phyloP scores from a whole-genome alignment of 1,140 invertebrate genomes.

The Diprion similis region DNA sequence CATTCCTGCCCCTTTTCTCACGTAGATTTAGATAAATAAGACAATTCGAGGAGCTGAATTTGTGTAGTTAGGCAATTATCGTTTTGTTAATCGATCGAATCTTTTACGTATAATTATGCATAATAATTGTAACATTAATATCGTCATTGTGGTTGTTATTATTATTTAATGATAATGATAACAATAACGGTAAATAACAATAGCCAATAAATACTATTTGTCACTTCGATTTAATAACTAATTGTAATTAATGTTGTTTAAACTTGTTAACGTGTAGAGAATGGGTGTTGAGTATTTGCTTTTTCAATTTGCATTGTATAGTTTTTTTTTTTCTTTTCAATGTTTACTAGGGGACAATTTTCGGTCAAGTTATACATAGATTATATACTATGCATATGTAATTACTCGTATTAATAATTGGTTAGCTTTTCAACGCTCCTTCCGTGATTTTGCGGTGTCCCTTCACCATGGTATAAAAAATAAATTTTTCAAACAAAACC shows the following conservation, averaged over 20 bases:
- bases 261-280: background rate
- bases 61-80: background rate
- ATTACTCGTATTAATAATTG: background rate
- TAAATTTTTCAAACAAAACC: background rate
- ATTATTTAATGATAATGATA: background rate
- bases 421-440: background rate
- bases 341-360: no score
- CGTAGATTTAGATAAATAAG: background rate
- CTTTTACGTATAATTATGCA: background rate
- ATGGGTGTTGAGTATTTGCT: constrained; percentile 1
- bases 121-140: background rate
- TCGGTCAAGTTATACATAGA: no score
- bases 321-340: no score
- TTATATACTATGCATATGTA: background rate
- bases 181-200: background rate
- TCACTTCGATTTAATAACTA: background rate
- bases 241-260: constrained; percentile 2
- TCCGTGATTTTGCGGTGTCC: background rate
- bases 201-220: background rate
- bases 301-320: background rate
- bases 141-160: background rate
- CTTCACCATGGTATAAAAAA: background rate
- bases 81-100: constrained; percentile 1
- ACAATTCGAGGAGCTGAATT: background rate
- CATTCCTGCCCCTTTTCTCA: constrained; percentile 5